Evolutionary conservation across 1,140 invertebrate species (phyloP).

Genomic region (Augochlora pura): DNA sequence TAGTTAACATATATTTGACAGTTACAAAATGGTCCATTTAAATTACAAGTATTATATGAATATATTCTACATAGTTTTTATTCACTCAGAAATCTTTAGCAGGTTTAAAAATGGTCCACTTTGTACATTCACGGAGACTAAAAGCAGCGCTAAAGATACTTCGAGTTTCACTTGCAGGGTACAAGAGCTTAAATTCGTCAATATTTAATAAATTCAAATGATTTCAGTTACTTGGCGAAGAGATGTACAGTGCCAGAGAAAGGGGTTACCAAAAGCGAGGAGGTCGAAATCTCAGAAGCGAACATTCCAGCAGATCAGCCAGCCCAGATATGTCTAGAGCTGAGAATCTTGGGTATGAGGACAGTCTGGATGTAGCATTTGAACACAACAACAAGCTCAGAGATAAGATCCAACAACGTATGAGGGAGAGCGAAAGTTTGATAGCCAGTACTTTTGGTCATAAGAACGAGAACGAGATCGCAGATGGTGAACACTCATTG

Average conservation of each 20-base stretch:
- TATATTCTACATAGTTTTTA: background rate
- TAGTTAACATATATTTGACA: background rate
- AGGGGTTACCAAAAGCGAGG: slow-evolving; percentile 65
- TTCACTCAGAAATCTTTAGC: background rate
- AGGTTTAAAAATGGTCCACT: background rate
- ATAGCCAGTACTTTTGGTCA: slow-evolving; percentile 74
- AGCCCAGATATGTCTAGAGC: slow-evolving; percentile 66
- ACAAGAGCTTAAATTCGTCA: too few species aligned
- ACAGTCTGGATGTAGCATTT: slow-evolving; percentile 78
- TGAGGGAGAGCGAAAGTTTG: slow-evolving; percentile 77
- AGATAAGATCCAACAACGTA: slow-evolving; percentile 78
- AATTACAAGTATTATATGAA: background rate
- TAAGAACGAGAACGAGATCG: slow-evolving; percentile 44
- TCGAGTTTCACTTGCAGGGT: background rate
- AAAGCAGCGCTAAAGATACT: background rate
- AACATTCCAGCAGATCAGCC: slow-evolving; percentile 70
- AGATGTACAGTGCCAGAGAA: slow-evolving; percentile 72
- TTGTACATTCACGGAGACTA: background rate
- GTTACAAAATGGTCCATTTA: slow-evolving; percentile 2
- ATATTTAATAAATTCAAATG: background rate
- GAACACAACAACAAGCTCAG: slow-evolving; percentile 78
- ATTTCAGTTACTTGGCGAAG: slow-evolving; percentile 76
- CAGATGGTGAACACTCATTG: background rate
- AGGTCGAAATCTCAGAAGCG: slow-evolving; percentile 53
- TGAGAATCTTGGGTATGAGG: slow-evolving; percentile 75